Conservation (phyloP, 1,140 invertebrate species). For the Drosophila mojavensis region DNA sequence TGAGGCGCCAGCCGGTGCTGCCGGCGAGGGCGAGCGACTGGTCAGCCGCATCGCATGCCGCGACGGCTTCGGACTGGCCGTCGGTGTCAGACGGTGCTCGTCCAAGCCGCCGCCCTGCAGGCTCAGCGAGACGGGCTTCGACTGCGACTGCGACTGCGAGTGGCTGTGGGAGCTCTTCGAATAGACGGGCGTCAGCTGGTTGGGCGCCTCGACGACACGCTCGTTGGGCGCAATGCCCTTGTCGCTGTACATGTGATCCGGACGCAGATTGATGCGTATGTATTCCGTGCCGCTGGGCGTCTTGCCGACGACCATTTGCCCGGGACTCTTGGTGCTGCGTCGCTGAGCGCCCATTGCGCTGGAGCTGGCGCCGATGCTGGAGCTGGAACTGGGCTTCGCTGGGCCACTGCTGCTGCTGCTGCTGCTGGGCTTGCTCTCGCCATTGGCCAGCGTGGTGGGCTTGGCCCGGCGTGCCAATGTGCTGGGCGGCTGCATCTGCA, state of each 20-base stretch:
- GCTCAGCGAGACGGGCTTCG: constrained; percentile 85
- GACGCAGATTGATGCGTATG: constrained; percentile 88
- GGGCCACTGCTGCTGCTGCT: constrained; percentile 4
- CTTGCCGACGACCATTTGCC: constrained; percentile 79
- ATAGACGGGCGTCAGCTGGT: constrained; percentile 70
- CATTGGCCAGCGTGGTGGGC: constrained; percentile 59
- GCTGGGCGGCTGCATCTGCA: constrained; percentile 46
- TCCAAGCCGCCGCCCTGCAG: constrained; percentile 71
- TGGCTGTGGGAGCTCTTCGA: constrained; percentile 61
- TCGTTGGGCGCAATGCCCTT: constrained; percentile 83
- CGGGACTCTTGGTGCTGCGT: constrained; percentile 74
- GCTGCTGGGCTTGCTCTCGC: constrained; percentile 53
- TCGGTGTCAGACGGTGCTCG: constrained; percentile 81
- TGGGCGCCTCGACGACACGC: constrained; percentile 78
- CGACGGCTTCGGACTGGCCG: constrained; percentile 83
- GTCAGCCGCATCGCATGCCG: constrained; percentile 72
- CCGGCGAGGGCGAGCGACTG: constrained; percentile 85
- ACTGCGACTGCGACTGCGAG: constrained; percentile 23
- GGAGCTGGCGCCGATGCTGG: constrained; percentile 6
- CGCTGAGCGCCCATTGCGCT: constrained; percentile 53
- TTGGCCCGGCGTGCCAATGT: constrained; percentile 40
- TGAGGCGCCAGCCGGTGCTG: constrained; percentile 55
- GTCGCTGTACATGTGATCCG: constrained; percentile 87
- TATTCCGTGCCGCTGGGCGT: constrained; percentile 85
- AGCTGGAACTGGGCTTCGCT: constrained; percentile 17